Conservation (phyloP, 2,888 invertebrate species). For the Ellobium chinense region DNA sequence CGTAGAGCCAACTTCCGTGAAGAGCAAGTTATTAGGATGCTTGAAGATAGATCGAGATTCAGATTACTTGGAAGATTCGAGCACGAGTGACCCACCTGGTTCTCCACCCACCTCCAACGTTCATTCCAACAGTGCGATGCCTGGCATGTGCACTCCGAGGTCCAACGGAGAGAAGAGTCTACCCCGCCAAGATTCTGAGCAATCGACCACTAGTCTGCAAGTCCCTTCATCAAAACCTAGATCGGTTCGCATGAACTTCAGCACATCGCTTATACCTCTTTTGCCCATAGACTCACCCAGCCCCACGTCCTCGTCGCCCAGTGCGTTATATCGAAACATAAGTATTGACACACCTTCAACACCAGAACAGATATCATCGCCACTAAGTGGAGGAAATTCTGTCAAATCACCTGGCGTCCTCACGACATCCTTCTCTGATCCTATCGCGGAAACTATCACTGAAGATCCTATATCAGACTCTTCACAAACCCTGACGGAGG, state of each 20-base stretch:
- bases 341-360: constrained; percentile 8
- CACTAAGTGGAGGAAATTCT: background rate
- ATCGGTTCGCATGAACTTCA: constrained; percentile 44
- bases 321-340: background rate
- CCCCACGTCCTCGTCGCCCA: constrained; percentile 53
- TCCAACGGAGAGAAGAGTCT: constrained; percentile 24
- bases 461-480: constrained; percentile 36
- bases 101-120: constrained; percentile 59
- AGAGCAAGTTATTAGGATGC: constrained; percentile 60
- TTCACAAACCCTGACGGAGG: constrained; percentile 46
- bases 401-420: constrained; percentile 43
- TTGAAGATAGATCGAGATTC: constrained; percentile 85
- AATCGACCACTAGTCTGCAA: constrained; percentile 15
- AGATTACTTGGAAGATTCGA: constrained; percentile 73
- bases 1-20: constrained; percentile 48
- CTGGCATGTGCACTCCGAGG: background rate
- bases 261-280: constrained; percentile 58
- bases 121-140: background rate
- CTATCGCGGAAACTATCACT: constrained; percentile 1
- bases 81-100: constrained; percentile 79
- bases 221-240: constrained; percentile 22
- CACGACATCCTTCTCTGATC: constrained; percentile 57
- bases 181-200: constrained; percentile 34
- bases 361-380: background rate
- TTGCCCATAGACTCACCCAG: constrained; percentile 56